Evolutionary conservation across 2,113 vertebrate genomes (phyloP), one percentile per base, ranked within the genome.

Genomic region (Ceyx cyanopectus): DNA sequence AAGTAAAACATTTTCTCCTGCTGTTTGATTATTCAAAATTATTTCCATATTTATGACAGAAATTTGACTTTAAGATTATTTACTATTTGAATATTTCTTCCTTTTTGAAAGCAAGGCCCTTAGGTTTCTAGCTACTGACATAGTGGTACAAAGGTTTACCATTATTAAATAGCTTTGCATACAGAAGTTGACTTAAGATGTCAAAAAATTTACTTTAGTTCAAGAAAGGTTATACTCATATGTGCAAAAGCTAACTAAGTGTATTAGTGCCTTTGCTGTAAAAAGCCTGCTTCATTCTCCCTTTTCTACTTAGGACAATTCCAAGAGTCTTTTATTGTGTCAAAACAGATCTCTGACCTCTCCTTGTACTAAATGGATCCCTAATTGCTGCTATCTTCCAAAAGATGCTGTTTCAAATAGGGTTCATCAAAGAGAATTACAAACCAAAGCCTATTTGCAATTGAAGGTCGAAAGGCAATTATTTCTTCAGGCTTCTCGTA

Each of bases 1-100:
- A 99, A 98, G 99, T 99, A 96, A 97, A 81, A 56, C 5, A 3
- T 83, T 74, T 77, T 77, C 70, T 58, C 9, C 16, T 70, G 5
- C 27, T 76, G 4, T 61, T 91, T 56, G 7, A 43, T 86, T 80
- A 29, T 72, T 93, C 58, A 68, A 88, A 83, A 84, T 67, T 18
- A 32, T 32, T 82, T 70, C n/a, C 7, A 9, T 84, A 29, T 41
- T 79, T 78, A 43, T 54, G 54, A 46, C 17, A 69, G 41, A 65
- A 90, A 81, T 56, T 26, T 1, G 24, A 58, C 7, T 79, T 68
- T 10, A 76, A 16, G 11, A 43, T 81, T 93, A 30, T 34, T 87
- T 27, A 13, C 1, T 76, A 60, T 77, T 76, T 76, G 19, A 94
- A 88, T 21, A 14, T 68, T 73, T 82, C 43, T 80, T 89, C 11